Conservation (phyloP, 2,797 vertebrate species). For the Taeniopygia guttata region DNA sequence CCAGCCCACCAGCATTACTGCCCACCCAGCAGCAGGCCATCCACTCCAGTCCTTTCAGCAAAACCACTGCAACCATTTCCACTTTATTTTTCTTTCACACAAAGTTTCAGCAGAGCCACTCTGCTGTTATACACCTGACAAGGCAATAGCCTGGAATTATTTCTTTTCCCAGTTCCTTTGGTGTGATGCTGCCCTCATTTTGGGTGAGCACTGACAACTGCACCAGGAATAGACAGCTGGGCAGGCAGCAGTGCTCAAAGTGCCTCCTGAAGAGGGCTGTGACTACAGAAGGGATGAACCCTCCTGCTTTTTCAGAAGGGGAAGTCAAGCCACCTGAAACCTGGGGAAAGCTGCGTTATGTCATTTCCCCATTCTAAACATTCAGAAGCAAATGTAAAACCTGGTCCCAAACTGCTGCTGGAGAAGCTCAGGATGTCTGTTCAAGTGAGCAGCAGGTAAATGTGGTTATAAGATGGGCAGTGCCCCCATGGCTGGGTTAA, state of each 20-base stretch:
- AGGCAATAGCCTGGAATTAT: neutral
- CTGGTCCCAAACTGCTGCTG: neutral
- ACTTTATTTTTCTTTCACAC: neutral
- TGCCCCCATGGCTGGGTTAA: fast-evolving
- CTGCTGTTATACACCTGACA: neutral
- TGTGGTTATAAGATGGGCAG: neutral
- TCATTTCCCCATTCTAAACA: neutral
- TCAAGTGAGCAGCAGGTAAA: neutral
- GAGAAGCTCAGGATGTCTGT: neutral
- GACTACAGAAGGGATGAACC: neutral
- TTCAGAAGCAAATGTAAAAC: neutral
- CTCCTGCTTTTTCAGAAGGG: neutral
- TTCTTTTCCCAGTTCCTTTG: neutral
- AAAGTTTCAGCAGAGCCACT: neutral
- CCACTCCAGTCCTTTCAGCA: neutral
- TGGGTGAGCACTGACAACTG: fast-evolving
- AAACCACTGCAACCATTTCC: neutral
- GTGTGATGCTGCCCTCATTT: neutral
- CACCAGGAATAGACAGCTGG: fast-evolving
- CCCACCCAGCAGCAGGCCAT: fast-evolving
- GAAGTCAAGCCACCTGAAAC: neutral
- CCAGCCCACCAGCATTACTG: fast-evolving
- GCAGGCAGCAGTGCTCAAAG: neutral
- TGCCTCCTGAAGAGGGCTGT: neutral
- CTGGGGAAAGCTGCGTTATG: neutral